Evolutionary conservation across 2,797 vertebrate species (phyloP), one percentile per base, ranked within the genome.

Genomic region (Carapus acus): DNA sequence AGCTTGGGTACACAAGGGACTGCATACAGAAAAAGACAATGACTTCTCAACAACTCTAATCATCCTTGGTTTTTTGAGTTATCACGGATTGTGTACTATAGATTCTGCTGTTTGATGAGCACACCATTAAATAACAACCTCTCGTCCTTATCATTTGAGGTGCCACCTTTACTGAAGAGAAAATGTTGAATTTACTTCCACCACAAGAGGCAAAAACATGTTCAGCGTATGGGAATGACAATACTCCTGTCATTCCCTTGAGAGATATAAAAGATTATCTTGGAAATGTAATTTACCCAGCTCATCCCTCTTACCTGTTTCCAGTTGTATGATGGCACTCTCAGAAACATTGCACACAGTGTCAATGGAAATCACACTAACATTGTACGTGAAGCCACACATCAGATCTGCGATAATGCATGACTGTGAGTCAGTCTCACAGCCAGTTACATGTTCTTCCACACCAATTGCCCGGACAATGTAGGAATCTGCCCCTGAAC

Each of bases 331-430:
- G 1, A 73, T 18, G 1, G 23, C 8, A 45, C 83, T 87, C 31
- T 53, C 55, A 0, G 84, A 82, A 42, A 82, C 59, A 6, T 85
- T 83, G 74, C 90, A 91, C n/a, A 67, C 8, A 4, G 49, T 53
- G 59, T 76, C 81, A 9, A 77, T 2, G 1, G 88, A 81, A 9
- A 69, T 40, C 46, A 89, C 88, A 1, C 69, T 87, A 73, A 90
- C 52, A 62, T 82, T 86, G 73, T 91, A 91, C 7, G 57, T 76
- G 24, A 69, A 78, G 33, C 88, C 84, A 48, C 90, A 91, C 38
- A 43, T 13, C 23, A 90, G 80, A 51, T 83, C 68, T 3, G 47
- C 1, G 17, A 91, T 55, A 17, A 67, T n/a, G 46, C 90, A 91
- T 50, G 61, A 74, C n/a, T 20, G 20, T 0, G 68, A 58, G 7